Evolutionary conservation across 1,140 invertebrate genomes (phyloP).

Genomic region (Aphidius ervi): DNA sequence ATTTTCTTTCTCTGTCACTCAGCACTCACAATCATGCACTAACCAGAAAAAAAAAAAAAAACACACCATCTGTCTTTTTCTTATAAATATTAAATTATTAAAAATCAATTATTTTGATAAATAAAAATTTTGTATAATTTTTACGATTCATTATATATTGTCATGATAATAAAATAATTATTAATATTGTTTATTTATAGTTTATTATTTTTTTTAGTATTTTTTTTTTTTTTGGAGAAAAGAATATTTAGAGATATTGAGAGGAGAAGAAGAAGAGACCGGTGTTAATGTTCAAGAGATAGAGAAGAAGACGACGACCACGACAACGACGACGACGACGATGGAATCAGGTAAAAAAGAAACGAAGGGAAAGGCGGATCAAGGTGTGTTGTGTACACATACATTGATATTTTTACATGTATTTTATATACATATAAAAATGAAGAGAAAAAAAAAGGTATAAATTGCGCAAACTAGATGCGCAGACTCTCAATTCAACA

Average conservation of each 20-base stretch:
- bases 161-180: no score
- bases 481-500: slow-evolving; percentile 18
- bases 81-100: no score
- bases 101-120: background rate
- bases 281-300: background rate
- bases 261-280: background rate
- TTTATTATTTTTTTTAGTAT: no score
- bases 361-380: slow-evolving; percentile 42
- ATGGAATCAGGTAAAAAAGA: slow-evolving; percentile 30
- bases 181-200: no score
- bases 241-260: background rate
- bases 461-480: slow-evolving; percentile 20
- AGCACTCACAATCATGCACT: background rate
- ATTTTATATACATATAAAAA: background rate
- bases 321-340: slow-evolving; percentile 28
- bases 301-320: background rate
- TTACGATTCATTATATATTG: no score
- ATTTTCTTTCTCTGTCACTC: slow-evolving; percentile 17
- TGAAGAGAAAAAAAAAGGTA: background rate
- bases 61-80: background rate
- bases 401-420: slow-evolving; percentile 7
- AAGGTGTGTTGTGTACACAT: background rate
- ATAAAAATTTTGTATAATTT: background rate
- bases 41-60: background rate
- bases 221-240: no score